Evolutionary conservation across 2,113 vertebrate genomes (phyloP).

Genomic region (Coturnix japonica): DNA sequence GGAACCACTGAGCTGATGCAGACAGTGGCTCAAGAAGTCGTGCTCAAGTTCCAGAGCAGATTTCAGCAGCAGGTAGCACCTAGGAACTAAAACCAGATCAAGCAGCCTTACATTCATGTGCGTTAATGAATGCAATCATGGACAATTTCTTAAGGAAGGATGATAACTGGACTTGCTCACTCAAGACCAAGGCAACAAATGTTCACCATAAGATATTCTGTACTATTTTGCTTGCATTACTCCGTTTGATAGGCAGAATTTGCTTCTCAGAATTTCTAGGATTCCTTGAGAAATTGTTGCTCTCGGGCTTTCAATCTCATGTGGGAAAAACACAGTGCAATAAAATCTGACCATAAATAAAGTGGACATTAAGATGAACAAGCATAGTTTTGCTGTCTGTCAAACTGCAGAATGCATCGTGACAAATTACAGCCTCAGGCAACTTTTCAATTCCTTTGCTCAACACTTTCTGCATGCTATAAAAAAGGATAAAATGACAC

Average conservation of each 20-base stretch:
- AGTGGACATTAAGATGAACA: background rate
- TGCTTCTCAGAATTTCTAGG: background rate
- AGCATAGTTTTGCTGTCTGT: background rate
- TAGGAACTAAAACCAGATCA: background rate
- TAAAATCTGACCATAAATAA: background rate
- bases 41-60: background rate
- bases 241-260: background rate
- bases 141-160: background rate
- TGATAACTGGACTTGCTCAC: background rate
- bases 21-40: fast-evolving
- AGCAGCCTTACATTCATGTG: background rate
- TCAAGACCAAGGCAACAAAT: background rate
- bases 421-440: background rate
- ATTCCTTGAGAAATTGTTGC: background rate
- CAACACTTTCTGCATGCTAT: background rate
- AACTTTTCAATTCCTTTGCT: background rate
- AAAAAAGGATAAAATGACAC: conserved; percentile 23
- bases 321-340: background rate
- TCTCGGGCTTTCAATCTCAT: background rate
- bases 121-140: background rate
- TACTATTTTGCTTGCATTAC: background rate
- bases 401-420: background rate
- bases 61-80: background rate
- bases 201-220: background rate
- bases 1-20: background rate